phyloP scores from a whole-genome alignment of 2,113 vertebrate species.

The Odontesthes bonariensis region DNA sequence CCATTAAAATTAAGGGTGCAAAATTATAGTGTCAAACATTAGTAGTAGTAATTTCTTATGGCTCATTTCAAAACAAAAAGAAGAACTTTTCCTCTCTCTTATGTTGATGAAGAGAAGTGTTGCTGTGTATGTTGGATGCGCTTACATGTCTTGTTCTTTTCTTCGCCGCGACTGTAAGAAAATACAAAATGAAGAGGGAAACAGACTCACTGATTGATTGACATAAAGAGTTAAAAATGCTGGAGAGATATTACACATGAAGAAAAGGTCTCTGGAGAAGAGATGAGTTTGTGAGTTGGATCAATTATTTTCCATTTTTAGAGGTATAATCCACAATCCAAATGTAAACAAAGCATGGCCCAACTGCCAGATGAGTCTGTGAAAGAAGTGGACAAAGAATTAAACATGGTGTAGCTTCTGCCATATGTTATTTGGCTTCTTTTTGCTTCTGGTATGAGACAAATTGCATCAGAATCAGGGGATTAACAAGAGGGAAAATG shows the following conservation, averaged over 20 bases:
- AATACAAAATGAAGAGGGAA: constrained; percentile 35
- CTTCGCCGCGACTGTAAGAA: not conserved
- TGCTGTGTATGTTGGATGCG: too few relatives aligned
- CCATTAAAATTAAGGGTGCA: not conserved
- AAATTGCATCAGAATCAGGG: too few relatives aligned
- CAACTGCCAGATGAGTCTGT: not conserved
- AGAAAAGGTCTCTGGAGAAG: constrained; percentile 17
- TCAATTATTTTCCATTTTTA: not conserved
- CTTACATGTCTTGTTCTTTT: too few relatives aligned
- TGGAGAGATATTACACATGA: constrained; percentile 25
- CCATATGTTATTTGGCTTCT: too few relatives aligned
- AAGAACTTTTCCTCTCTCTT: too few relatives aligned
- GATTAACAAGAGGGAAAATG: too few relatives aligned
- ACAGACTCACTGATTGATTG: constrained; percentile 20
- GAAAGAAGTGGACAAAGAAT: too few relatives aligned
- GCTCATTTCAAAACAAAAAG: too few relatives aligned
- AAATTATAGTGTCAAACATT: constrained; percentile 4
- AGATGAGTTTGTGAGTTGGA: constrained; percentile 9
- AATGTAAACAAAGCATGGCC: constrained; percentile 8
- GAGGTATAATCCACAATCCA: not conserved
- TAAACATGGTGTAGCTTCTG: too few relatives aligned
- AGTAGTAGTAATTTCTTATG: not conserved
- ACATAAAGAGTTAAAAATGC: constrained; percentile 23
- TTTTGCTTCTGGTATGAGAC: too few relatives aligned
- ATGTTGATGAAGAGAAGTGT: too few relatives aligned